These are phyloP conservation scores for Scaptomyza parva DNA, from an alignment of 2,888 invertebrate species.

Conservation along the genomic window DNA sequence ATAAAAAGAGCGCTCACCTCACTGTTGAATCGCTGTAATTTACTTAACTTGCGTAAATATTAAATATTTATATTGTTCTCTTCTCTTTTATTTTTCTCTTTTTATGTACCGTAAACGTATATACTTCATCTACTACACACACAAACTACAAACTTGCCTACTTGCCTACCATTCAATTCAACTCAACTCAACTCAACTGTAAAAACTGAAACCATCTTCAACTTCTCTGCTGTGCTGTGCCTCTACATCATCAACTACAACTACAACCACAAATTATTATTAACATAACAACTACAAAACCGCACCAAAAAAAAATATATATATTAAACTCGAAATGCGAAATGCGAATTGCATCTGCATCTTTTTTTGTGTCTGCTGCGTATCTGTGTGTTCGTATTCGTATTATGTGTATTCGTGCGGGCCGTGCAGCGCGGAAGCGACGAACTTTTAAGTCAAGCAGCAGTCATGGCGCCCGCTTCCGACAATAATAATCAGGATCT, in stretches of 20 bases:
- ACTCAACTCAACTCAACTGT: conserved; percentile 45
- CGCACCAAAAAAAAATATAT: conserved; percentile 18
- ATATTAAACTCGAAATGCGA: conserved; percentile 17
- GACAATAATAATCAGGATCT: conserved; percentile 97
- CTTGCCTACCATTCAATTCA: conserved; percentile 65
- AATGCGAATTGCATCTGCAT: conserved; percentile 37
- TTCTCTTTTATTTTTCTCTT: conserved; percentile 75
- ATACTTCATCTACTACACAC: conserved; percentile 80
- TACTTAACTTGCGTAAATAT: conserved; percentile 74
- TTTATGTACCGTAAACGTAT: conserved; percentile 78
- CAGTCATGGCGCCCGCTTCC: conserved; percentile 97
- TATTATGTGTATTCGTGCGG: conserved; percentile 32
- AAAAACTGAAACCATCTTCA: conserved; percentile 69
- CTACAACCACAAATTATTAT: conserved; percentile 45
- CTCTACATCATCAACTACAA: conserved; percentile 67
- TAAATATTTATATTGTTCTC: conserved; percentile 81
- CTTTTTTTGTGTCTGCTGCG: conserved; percentile 27
- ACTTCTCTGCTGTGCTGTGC: conserved; percentile 77
- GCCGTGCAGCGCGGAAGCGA: conserved; percentile 95
- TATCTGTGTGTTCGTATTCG: conserved; percentile 16
- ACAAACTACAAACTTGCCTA: conserved; percentile 72
- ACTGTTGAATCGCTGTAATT: conserved; percentile 60
- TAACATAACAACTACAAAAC: conserved; percentile 43
- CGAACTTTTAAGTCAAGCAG: conserved; percentile 97
- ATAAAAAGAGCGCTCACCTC: conserved; percentile 21